phyloP scores from a whole-genome alignment of 2,888 invertebrate genomes.

The Cryptophagus acutangulus region DNA sequence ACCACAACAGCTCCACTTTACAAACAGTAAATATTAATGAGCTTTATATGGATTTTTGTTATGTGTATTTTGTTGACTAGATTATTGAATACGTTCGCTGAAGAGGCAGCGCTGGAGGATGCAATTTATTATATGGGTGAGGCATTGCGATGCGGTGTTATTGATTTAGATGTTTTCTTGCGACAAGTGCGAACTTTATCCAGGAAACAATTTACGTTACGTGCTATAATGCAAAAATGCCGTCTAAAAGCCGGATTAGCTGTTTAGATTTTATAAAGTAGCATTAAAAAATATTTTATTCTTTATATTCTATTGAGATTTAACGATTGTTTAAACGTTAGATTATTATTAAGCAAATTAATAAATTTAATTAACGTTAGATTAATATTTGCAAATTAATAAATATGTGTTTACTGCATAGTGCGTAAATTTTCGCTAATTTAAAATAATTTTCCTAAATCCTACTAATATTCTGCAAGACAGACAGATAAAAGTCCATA shows the following conservation, averaged over 20 bases:
- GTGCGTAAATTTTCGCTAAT: too few relatives aligned
- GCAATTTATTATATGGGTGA: constrained; percentile 98
- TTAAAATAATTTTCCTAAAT: too few relatives aligned
- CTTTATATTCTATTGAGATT: too few relatives aligned
- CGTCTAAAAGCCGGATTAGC: constrained; percentile 87
- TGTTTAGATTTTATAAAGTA: constrained; percentile 58
- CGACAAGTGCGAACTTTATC: constrained; percentile 95
- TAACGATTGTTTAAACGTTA: too few relatives aligned
- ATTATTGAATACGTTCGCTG: constrained; percentile 88
- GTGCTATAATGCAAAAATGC: constrained; percentile 95
- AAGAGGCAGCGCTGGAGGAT: constrained; percentile 97
- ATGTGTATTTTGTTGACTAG: constrained; percentile 48
- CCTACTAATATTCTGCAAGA: too few relatives aligned
- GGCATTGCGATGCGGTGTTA: constrained; percentile 83
- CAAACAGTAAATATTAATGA: constrained; percentile 67
- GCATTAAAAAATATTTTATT: too few relatives aligned
- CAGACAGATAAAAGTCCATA: too few relatives aligned
- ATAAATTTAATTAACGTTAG: too few relatives aligned
- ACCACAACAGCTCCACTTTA: constrained; percentile 94
- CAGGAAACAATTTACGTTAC: constrained; percentile 90
- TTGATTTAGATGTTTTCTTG: constrained; percentile 93
- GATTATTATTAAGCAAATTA: too few relatives aligned
- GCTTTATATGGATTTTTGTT: constrained; percentile 5
- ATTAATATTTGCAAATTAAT: too few relatives aligned
- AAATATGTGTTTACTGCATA: too few relatives aligned